phyloP scores from a whole-genome alignment of 2,113 vertebrate genomes.

The Bagarius yarrelli region DNA sequence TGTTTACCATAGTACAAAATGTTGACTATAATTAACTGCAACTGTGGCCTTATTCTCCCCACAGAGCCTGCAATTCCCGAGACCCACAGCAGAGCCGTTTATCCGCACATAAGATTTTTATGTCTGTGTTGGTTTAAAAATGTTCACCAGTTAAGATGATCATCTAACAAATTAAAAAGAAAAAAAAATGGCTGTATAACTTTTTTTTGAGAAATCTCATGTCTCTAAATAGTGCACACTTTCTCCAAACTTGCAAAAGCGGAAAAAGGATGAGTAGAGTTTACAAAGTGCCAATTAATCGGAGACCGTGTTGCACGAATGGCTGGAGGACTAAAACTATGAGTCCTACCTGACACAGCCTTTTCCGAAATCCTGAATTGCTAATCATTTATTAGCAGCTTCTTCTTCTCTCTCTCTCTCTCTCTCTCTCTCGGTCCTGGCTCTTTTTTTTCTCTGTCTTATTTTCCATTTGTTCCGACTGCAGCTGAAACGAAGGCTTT shows the following conservation, averaged over 20 bases:
- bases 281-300: conserved; percentile 54
- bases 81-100: conserved; percentile 26
- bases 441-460: neutral
- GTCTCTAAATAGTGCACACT: conserved; percentile 11
- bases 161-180: neutral
- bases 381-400: conserved; percentile 53
- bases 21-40: conserved; percentile 37
- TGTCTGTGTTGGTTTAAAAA: conserved; percentile 35
- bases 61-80: conserved; percentile 2
- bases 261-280: conserved; percentile 57
- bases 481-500: neutral
- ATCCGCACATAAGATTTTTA: conserved; percentile 14
- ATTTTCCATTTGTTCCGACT: neutral
- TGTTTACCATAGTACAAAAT: conserved; percentile 41
- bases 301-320: conserved; percentile 49
- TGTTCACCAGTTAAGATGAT: conserved; percentile 37
- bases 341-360: conserved; percentile 49
- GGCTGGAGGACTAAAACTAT: conserved; percentile 44
- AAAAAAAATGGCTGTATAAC: too few species aligned
- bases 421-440: conserved; percentile 24
- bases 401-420: conserved; percentile 43
- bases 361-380: conserved; percentile 48
- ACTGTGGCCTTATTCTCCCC: neutral
- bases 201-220: neutral
- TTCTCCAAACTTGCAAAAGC: conserved; percentile 23